These are phyloP conservation scores for Phortica okadai DNA, from an alignment of 2,888 invertebrate species.

Conservation along the genomic window DNA sequence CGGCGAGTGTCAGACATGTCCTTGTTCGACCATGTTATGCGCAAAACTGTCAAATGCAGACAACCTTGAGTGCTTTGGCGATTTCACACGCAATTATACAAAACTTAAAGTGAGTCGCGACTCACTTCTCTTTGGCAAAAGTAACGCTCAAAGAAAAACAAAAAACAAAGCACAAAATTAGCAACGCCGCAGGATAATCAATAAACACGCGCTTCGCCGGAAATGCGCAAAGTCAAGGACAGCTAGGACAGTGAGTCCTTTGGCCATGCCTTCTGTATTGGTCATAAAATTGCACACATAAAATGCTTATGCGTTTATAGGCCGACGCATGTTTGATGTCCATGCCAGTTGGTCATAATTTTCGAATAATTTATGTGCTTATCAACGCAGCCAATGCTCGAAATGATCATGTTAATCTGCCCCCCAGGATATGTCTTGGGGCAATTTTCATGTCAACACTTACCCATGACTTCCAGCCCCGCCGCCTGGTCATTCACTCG, in stretches of 20 bases:
- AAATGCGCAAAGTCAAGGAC: slow-evolving; percentile 27
- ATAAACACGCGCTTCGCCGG: slow-evolving; percentile 57
- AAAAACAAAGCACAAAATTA: slow-evolving; percentile 46
- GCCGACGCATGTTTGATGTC: slow-evolving; percentile 36
- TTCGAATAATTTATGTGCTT: slow-evolving; percentile 62
- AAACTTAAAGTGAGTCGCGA: background rate
- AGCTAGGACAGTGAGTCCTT: background rate
- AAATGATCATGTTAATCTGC: background rate
- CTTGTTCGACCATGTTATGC: background rate
- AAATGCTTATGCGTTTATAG: slow-evolving; percentile 51
- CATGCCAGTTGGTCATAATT: slow-evolving; percentile 48
- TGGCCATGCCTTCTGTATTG: slow-evolving; percentile 23
- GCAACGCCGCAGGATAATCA: slow-evolving; percentile 56
- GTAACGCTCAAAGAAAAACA: slow-evolving; percentile 19
- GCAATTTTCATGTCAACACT: slow-evolving; percentile 17
- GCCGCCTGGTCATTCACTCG: background rate
- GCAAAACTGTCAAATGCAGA: slow-evolving; percentile 6
- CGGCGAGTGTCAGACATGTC: slow-evolving; percentile 23
- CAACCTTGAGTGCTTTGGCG: slow-evolving; percentile 13
- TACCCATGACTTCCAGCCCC: background rate
- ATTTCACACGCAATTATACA: slow-evolving; percentile 22
- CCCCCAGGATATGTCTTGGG: slow-evolving; percentile 34
- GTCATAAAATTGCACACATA: slow-evolving; percentile 53
- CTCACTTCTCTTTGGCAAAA: slow-evolving; percentile 41
- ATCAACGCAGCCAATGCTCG: slow-evolving; percentile 50